These are phyloP conservation scores for Anodontia alba DNA, from an alignment of 2,888 invertebrate species.

Conservation along the genomic window DNA sequence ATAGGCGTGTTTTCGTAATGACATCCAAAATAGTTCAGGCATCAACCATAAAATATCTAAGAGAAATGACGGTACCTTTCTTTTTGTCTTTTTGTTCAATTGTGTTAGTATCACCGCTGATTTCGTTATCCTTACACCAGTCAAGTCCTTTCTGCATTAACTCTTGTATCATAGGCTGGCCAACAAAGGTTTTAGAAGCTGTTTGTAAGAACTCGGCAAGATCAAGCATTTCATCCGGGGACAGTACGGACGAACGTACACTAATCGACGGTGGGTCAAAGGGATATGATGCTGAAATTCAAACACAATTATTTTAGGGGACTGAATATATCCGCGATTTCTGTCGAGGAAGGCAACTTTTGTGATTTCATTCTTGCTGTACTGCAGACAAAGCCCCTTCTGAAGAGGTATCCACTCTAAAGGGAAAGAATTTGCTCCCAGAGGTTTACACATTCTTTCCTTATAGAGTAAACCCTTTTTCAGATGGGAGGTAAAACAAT, in stretches of 20 bases:
- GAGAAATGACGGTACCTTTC: too few relatives aligned
- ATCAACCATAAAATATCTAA: too few relatives aligned
- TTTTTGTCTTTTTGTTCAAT: constrained; percentile 32
- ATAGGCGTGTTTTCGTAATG: too few relatives aligned
- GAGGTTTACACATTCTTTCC: too few relatives aligned
- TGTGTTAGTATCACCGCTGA: constrained; percentile 25
- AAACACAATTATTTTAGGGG: background rate
- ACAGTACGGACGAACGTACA: constrained; percentile 63
- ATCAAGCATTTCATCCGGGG: constrained; percentile 47
- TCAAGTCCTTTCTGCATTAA: constrained; percentile 23
- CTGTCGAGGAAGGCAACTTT: too few relatives aligned
- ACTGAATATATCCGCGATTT: background rate
- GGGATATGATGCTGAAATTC: constrained; percentile 71
- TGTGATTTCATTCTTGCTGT: too few relatives aligned
- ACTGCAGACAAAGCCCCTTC: too few relatives aligned
- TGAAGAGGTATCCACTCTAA: too few relatives aligned
- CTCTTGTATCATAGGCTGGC: constrained; percentile 37
- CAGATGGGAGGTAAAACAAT: too few relatives aligned
- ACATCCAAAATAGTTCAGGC: too few relatives aligned
- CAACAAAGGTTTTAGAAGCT: constrained; percentile 44
- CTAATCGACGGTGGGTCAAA: constrained; percentile 62
- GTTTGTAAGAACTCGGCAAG: constrained; percentile 53
- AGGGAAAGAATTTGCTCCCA: too few relatives aligned
- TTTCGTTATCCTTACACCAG: constrained; percentile 28
- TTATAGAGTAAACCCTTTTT: too few relatives aligned